Evolutionary conservation across 2,797 vertebrate genomes (phyloP).

Genomic region (Gymnopithys bicolor): DNA sequence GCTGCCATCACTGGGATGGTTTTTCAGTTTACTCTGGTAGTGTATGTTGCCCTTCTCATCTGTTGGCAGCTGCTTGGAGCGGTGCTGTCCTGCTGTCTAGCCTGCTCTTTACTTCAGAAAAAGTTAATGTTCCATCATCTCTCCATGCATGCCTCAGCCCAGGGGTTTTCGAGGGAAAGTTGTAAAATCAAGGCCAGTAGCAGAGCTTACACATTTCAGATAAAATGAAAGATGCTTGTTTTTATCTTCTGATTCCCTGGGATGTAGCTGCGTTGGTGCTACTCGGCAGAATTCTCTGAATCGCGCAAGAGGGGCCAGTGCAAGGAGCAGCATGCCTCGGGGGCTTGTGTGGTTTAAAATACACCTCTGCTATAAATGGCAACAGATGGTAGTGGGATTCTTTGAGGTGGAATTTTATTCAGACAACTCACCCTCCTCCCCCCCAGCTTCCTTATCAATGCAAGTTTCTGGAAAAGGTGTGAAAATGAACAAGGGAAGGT

Average conservation of each 20-base stretch:
- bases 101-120: not conserved
- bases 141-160: not conserved
- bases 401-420: not conserved
- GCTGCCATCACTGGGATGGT: not conserved
- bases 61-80: not conserved
- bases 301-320: not conserved
- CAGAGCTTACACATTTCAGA: not conserved
- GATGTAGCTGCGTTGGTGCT: not conserved
- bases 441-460: not conserved
- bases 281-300: not conserved
- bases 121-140: not conserved
- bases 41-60: not conserved
- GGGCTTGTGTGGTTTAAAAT: not conserved
- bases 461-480: not conserved
- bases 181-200: not conserved
- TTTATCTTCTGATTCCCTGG: not conserved
- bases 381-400: not conserved
- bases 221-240: not conserved
- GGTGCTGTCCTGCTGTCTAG: accelerated
- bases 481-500: not conserved
- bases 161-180: not conserved
- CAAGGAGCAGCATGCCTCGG: not conserved
- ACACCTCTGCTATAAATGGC: not conserved
- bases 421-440: not conserved
- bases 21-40: not conserved